These are phyloP conservation scores for Conops quadrifasciatus DNA, from an alignment of 2,888 invertebrate species.

Conservation along the genomic window DNA sequence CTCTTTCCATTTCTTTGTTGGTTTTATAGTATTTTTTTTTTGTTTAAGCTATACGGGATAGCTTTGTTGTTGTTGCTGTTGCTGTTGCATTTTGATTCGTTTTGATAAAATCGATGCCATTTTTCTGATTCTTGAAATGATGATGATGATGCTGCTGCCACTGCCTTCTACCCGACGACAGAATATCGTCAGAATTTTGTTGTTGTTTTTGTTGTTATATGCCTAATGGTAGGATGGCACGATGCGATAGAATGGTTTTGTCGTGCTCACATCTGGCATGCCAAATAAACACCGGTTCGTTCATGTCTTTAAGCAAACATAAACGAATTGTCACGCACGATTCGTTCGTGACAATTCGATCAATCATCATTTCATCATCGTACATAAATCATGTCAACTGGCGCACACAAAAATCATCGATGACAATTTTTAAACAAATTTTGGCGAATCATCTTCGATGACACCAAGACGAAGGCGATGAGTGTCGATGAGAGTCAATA, in stretches of 20 bases:
- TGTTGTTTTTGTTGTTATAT: not conserved
- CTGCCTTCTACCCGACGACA: no score
- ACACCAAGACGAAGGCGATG: no score
- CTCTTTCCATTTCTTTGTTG: not conserved
- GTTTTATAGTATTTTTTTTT: not conserved
- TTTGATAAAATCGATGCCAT: conserved; percentile 28
- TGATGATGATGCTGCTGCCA: not conserved
- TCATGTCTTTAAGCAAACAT: no score
- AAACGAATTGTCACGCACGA: no score
- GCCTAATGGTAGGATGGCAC: not conserved
- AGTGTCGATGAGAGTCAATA: no score
- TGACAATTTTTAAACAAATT: no score
- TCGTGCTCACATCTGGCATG: conserved; percentile 5
- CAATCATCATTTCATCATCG: no score
- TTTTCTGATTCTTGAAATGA: conserved; percentile 27
- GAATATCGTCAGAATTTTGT: not conserved
- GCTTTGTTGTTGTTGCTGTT: conserved; percentile 17
- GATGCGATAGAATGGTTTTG: not conserved
- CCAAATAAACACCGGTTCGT: no score
- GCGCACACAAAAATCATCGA: no score
- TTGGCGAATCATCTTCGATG: no score
- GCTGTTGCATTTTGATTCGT: conserved; percentile 25
- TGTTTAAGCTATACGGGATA: not conserved
- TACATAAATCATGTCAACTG: no score
- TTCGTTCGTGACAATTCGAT: no score